These are phyloP conservation scores for Actenoides hombroni DNA, from an alignment of 2,113 vertebrate genomes.

Conservation along the genomic window DNA sequence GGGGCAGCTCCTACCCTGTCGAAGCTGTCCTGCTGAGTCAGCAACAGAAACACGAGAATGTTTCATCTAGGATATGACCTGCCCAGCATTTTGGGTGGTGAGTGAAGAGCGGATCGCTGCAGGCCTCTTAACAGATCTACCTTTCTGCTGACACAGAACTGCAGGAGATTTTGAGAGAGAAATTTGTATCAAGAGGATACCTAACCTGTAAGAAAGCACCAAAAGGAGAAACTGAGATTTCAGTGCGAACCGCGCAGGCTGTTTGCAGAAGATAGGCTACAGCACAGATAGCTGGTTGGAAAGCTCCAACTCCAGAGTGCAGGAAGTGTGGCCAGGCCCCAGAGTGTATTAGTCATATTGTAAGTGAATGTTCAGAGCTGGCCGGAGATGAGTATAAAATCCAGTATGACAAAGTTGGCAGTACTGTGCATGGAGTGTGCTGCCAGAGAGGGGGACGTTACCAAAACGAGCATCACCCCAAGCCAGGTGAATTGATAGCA, in stretches of 20 bases:
- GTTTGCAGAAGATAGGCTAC: neutral
- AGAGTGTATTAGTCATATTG: conserved; percentile 23
- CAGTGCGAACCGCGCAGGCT: neutral
- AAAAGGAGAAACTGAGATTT: neutral
- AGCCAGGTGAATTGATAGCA: neutral
- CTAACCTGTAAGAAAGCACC: neutral
- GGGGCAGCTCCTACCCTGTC: neutral
- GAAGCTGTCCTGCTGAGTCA: neutral
- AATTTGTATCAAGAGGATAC: neutral
- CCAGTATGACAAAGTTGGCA: conserved; percentile 35
- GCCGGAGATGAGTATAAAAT: conserved; percentile 24
- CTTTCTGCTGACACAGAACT: neutral
- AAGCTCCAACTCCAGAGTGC: neutral
- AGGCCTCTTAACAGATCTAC: neutral
- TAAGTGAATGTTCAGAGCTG: conserved; percentile 22
- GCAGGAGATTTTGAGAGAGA: neutral
- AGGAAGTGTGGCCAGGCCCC: conserved; percentile 47
- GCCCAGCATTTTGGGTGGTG: neutral
- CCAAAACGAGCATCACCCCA: neutral
- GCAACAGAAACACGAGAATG: neutral
- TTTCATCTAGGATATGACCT: neutral
- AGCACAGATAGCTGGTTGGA: neutral
- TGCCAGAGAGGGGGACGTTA: neutral
- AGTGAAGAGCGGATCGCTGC: neutral
- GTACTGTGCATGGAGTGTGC: neutral